A percentile compares a stretch with the other conserved stretches of the same genome.
phyloP scores from a whole-genome alignment of 35 echinoderm and acorn worm species.

The Lytechinus variegatus region DNA sequence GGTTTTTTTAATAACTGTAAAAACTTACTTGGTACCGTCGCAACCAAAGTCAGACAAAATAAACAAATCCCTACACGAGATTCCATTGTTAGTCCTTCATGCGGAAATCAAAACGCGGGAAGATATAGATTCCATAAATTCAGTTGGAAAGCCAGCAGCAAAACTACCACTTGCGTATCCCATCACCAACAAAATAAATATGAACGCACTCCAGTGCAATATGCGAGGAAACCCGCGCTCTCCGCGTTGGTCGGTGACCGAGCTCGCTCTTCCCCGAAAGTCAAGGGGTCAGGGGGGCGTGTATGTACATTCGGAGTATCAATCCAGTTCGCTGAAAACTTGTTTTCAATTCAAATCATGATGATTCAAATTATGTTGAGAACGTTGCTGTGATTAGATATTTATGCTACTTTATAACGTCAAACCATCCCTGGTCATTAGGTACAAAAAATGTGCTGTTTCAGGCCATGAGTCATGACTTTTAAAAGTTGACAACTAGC shows the following conservation, averaged over 20 bases:
- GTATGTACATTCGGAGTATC: not conserved
- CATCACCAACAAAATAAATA: not conserved
- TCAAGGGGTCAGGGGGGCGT: slow-evolving; percentile 42
- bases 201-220: not conserved
- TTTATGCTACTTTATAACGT: not conserved
- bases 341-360: too few relatives aligned
- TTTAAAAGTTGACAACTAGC: too few relatives aligned
- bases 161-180: not conserved
- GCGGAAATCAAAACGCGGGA: not conserved
- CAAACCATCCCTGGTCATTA: not conserved
- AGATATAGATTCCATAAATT: not conserved
- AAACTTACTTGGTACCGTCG: not conserved
- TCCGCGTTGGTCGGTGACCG: slow-evolving; percentile 8
- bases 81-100: not conserved
- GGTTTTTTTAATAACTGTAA: too few relatives aligned
- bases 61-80: not conserved
- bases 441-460: too few relatives aligned
- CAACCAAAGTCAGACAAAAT: not conserved
- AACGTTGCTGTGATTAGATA: not conserved
- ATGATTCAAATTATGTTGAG: too few relatives aligned
- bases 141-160: not conserved
- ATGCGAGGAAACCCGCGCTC: not conserved
- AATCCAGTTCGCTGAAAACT: too few relatives aligned
- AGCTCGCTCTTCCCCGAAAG: not conserved
- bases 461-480: too few relatives aligned